Conservation (phyloP, 2,797 vertebrate species). For the Notamacropus eugenii region DNA sequence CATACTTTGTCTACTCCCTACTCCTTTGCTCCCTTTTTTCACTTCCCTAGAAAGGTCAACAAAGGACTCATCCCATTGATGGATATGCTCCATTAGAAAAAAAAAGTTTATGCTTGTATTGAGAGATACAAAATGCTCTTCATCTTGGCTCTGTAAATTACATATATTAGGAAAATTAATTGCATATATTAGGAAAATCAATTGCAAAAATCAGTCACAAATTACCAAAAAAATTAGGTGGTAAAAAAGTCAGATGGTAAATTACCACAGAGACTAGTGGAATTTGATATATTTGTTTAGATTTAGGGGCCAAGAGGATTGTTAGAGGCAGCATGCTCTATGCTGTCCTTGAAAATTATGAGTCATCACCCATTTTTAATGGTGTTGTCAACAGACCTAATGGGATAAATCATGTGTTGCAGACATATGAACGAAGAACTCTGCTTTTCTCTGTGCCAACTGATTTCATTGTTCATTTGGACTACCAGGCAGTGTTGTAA, state of each 20-base stretch:
- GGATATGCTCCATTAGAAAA: not conserved
- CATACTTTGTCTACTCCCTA: not conserved
- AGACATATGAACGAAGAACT: slow-evolving; percentile 61
- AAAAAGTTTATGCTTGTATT: not conserved
- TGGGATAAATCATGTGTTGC: slow-evolving; percentile 63
- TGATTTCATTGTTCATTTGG: slow-evolving; percentile 68
- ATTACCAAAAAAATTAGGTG: not conserved
- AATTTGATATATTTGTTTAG: slow-evolving; percentile 54
- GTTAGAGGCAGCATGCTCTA: slow-evolving; percentile 16
- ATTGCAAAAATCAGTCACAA: slow-evolving; percentile 7
- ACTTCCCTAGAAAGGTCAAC: slow-evolving; percentile 25
- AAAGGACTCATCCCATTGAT: not conserved
- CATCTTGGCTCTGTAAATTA: slow-evolving; percentile 7
- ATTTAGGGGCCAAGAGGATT: not conserved
- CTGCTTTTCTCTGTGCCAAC: slow-evolving; percentile 75
- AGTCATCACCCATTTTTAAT: slow-evolving; percentile 79
- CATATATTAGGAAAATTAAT: not conserved
- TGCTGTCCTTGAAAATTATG: slow-evolving; percentile 72
- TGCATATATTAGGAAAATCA: not conserved
- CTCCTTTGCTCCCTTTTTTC: not conserved
- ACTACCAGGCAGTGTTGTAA: slow-evolving; percentile 56
- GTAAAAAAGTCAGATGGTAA: not conserved
- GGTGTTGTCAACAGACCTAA: slow-evolving; percentile 70
- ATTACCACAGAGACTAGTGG: slow-evolving; percentile 56
- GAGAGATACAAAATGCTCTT: slow-evolving; percentile 5